Conservation (phyloP, 2,888 invertebrate genomes). For the Parasteatoda lunata region DNA sequence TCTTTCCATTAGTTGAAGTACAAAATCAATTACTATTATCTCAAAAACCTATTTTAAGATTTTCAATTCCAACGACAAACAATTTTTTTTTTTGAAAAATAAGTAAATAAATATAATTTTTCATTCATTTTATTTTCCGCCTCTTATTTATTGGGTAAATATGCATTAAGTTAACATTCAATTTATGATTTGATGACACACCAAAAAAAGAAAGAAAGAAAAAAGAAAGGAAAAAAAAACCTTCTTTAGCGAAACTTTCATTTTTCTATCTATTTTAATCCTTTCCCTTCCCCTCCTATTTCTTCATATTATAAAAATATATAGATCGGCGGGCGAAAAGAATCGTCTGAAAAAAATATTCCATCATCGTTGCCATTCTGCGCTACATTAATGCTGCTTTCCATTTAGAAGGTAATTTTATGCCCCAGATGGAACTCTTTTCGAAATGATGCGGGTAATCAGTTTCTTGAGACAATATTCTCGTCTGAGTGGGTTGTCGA, state of each 20-base stretch:
- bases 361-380: background rate
- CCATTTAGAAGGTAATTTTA: slow-evolving; percentile 40
- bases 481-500: background rate
- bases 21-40: too few species aligned
- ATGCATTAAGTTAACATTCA: slow-evolving; percentile 2
- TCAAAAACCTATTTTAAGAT: too few species aligned
- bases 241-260: background rate
- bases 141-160: slow-evolving; percentile 2
- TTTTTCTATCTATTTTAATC: too few species aligned
- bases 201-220: background rate
- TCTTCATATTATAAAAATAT: too few species aligned
- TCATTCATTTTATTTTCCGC: background rate
- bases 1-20: too few species aligned
- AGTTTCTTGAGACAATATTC: slow-evolving; percentile 60
- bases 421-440: slow-evolving; percentile 10
- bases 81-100: too few species aligned
- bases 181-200: background rate
- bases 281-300: too few species aligned
- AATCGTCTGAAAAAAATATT: background rate
- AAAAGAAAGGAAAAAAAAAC: background rate
- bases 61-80: too few species aligned
- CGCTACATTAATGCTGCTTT: background rate
- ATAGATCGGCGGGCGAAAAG: too few species aligned
- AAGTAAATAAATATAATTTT: too few species aligned
- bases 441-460: slow-evolving; percentile 54